Base-by-base conservation (phyloP, 2,888 invertebrate genomes). In the Idaea straminata region DNA sequence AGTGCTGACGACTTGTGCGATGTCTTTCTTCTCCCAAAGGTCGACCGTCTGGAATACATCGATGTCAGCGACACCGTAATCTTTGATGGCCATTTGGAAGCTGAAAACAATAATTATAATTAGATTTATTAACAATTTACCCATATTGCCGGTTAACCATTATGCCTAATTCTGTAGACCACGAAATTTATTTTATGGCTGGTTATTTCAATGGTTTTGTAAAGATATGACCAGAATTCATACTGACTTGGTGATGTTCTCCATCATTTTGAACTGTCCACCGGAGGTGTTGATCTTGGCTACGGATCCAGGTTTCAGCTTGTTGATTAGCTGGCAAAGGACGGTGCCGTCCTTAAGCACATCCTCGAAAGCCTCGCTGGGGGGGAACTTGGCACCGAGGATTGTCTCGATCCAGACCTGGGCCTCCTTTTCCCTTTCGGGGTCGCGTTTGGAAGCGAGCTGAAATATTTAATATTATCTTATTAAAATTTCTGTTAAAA, bases 201-300 rank as follows among this genome's bases (percentile, higher is more conserved):
- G 16, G 35, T 57, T 64, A 47, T 5, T 62, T 57, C 4, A 57
- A 58, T 3, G 57, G 6, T 36, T 36, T 16, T 38, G 10, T 34
- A 15, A 59, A 4, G 4, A 15, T 16, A 15, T 59, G 10, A 15
- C n/a, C 5, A 35, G 58, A 10, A 35, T 58, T 5, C 59, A 60
- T 62, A 92, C 95, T 94, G 87, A 99, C 96, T 96, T 94, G 93
- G 97, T 98, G 89, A 99, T 98, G 94, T 99, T 99, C 92, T 99
- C 99, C 99, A 99, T 99, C 96, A 99, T 96, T 87, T 99, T 99
- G 96, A 99, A 99, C 86, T 99, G 98, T 85, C 99, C 98, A 77
- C 99, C 98, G 62, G 96, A 95, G 76, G 96, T 95, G 94, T 99
- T 99, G 93, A 99, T 96, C 92, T 99, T 99, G 83, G 95, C 84